phyloP scores from a whole-genome alignment of 2,113 vertebrate genomes.

The Hylia prasina region DNA sequence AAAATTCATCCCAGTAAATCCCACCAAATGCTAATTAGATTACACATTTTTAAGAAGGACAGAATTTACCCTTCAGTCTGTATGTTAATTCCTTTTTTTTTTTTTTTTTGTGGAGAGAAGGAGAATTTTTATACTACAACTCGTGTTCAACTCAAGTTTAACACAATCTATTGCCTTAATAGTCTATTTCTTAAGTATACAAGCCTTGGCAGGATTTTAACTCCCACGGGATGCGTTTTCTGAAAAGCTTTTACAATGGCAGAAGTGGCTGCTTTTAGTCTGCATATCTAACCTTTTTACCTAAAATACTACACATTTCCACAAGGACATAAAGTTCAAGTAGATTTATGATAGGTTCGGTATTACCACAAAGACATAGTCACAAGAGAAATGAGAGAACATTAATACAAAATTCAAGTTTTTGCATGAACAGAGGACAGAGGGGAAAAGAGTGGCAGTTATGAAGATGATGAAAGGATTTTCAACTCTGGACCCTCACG shows the following conservation, averaged over 20 bases:
- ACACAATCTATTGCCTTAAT: not conserved
- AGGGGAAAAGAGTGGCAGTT: not conserved
- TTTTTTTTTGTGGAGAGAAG: not conserved
- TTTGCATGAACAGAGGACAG: not conserved
- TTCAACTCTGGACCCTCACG: not conserved
- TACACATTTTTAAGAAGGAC: not conserved
- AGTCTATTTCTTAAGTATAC: constrained; percentile 48
- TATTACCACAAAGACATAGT: not conserved
- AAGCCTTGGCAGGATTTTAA: constrained; percentile 31
- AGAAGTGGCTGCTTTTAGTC: constrained; percentile 49
- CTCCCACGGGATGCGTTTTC: constrained; percentile 28
- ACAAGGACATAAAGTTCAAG: constrained; percentile 57
- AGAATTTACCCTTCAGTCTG: constrained; percentile 1
- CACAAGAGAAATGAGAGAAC: constrained; percentile 1
- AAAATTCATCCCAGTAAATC: not conserved
- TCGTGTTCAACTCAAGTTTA: not conserved
- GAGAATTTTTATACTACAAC: not conserved
- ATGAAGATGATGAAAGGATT: not conserved
- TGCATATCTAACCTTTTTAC: constrained; percentile 42
- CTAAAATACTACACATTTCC: constrained; percentile 37
- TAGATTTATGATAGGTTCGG: constrained; percentile 29
- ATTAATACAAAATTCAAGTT: not conserved
- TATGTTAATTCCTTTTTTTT: not conserved
- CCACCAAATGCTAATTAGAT: constrained; percentile 10
- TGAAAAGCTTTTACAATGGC: constrained; percentile 44